Conservation (phyloP, 1,140 invertebrate genomes). For the Pararge aegeria region DNA sequence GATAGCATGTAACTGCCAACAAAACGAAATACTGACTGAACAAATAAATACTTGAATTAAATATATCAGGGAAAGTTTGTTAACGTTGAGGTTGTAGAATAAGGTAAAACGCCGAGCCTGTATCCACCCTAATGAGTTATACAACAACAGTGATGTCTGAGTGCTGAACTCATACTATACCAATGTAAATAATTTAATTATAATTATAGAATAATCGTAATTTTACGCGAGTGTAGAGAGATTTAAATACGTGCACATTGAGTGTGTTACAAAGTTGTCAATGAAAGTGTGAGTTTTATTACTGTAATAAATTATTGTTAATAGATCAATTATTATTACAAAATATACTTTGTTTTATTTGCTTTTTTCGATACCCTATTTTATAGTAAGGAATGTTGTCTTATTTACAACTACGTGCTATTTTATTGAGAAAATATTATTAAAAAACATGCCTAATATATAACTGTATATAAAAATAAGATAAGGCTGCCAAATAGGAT, state of each 20-base stretch:
- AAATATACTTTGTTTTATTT: constrained; percentile 33
- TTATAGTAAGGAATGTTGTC: too few species aligned
- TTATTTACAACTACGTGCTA: too few species aligned
- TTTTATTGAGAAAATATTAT: too few species aligned
- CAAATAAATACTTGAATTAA: neutral
- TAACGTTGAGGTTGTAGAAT: neutral
- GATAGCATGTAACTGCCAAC: neutral
- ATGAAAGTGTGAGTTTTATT: constrained; percentile 67
- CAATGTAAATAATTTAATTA: constrained; percentile 58
- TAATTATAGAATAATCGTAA: constrained; percentile 45
- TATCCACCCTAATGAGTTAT: constrained; percentile 10
- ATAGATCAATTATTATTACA: constrained; percentile 72
- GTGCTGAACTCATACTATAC: constrained; percentile 41
- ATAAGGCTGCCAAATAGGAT: too few species aligned
- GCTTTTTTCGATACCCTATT: too few species aligned
- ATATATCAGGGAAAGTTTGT: neutral
- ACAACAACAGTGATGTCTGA: constrained; percentile 29
- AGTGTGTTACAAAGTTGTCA: constrained; percentile 55
- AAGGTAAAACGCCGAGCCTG: constrained; percentile 1
- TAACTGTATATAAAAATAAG: too few species aligned
- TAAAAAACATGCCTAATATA: too few species aligned
- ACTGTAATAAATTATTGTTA: constrained; percentile 77
- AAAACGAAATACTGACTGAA: neutral
- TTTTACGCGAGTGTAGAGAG: constrained; percentile 44
- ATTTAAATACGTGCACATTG: constrained; percentile 43